Base-by-base conservation (phyloP, 2,888 invertebrate genomes). In the Cinara cedri region DNA sequence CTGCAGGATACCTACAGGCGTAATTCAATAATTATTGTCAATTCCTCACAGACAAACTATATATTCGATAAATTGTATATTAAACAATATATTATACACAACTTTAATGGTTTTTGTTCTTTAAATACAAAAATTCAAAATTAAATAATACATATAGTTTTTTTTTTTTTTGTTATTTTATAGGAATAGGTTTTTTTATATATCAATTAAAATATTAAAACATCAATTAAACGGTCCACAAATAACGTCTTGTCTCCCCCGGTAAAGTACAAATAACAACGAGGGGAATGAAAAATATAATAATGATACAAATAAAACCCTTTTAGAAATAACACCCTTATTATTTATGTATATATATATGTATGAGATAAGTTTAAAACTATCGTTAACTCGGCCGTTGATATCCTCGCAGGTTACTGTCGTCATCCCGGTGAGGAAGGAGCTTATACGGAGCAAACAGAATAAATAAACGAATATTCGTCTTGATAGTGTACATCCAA, bases 401-500 rank as follows among this genome's bases (percentile, higher is more conserved):
- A 72, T 49, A 19, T 62, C 26, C 49, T 19, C 1, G 1, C 11
- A 24, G 51, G 21, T 44, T 75, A 44, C 54, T n/a, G n/a, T n/a
- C 44, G 19, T 54, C 19, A 44, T 75, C 34, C 55, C 44, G 14
- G n/a, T 9, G 2, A 13, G 19, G 34, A 3, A n/a, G 13, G 19
- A 34, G 34, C 19, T 34, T 57, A n/a, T n/a, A 14, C 0, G 13
- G 16, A 57, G 26, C 19, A 66, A 68, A 76, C 34, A 68, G 21
- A 66, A 76, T 44, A 49, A 57, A 66, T 46, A 76, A 57, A 68
- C 57, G 46, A 57, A 57, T 46, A 68, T 49, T 66, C 24, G 1
- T 26, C 19, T 57, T 46, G 4, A 46, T 34, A 6, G 34, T 34
- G 3, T 34, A 34, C 57, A 68, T 66, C 26, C 19, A 34, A 24